phyloP scores from a whole-genome alignment of 2,797 vertebrate genomes.

The Myotis vivesi region DNA sequence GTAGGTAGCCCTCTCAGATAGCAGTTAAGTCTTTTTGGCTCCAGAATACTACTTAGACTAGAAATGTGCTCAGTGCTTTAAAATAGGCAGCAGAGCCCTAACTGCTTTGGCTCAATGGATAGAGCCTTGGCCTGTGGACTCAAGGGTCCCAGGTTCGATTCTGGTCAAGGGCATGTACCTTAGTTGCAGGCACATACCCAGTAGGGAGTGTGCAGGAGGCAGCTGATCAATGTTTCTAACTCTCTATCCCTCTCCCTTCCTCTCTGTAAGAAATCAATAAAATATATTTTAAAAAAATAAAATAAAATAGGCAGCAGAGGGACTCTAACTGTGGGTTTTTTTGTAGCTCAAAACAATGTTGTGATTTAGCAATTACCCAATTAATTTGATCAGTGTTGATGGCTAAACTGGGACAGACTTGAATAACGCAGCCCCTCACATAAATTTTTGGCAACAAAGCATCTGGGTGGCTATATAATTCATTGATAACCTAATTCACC shows the following conservation, averaged over 20 bases:
- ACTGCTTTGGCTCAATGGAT: neutral
- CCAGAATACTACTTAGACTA: slow-evolving; percentile 20
- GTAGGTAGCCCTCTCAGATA: neutral
- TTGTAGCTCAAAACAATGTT: slow-evolving; percentile 56
- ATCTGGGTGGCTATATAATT: neutral
- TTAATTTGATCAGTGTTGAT: slow-evolving; percentile 59
- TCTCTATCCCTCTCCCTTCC: no score
- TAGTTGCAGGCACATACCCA: no score
- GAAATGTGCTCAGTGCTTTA: slow-evolving; percentile 44
- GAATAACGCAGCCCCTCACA: neutral
- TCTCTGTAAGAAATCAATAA: no score
- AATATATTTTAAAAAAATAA: no score
- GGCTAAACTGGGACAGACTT: neutral
- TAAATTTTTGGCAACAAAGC: slow-evolving; percentile 44
- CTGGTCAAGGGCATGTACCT: no score
- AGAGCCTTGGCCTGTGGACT: no score
- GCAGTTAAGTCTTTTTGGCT: neutral
- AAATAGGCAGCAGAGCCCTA: neutral
- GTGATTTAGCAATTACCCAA: slow-evolving; percentile 62
- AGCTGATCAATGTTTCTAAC: no score
- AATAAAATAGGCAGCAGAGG: slow-evolving; percentile 14
- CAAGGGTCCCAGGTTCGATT: no score
- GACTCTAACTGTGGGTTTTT: neutral
- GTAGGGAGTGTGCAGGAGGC: no score
- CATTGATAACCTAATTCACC: neutral